Base-by-base conservation (phyloP, 2,888 invertebrate species). In the Electrophaes corylata region DNA sequence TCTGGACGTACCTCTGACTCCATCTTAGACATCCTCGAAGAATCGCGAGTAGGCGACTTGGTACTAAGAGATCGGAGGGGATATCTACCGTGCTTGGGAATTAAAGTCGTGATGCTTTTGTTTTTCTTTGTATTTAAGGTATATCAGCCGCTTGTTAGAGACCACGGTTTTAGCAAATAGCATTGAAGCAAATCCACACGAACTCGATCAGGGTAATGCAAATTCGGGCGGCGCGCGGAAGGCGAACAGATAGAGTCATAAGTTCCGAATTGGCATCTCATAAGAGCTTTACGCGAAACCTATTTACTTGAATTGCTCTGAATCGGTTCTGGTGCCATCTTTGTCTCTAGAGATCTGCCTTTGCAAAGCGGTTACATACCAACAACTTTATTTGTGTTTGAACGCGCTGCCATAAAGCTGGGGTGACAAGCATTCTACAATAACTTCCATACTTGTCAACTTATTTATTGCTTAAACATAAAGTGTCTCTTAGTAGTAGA, bases 191-290 rank as follows among this genome's bases (percentile, higher is more conserved):
- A 47, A 23, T 16, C 14, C 40, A 18, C 29, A 41, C 26, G 53
- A 49, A 31, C 29, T 20, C 26, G 31, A 44, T 50, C 35, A 29
- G 40, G 12, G 18, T 48, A 20, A 59, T 54, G 59, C 54, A 50
- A 59, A 59, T 46, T 44, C 39, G 40, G 5, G 14, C 40, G 19
- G n/a, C 35, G 23, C 35, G n/a, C 23, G 46, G 48, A 48, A 53
- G 14, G 12, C 43, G 49, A 49, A 40, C 54, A 16, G 58, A 59
- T 59, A 50, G 29, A 59, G 49, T 50, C 59, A 59, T 59, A 59
- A 59, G 59, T 49, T 57, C 20, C 16, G 35, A 50, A 54, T 54
- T 53, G 53, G 49, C 49, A 50, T 54, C 58, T 46, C 46, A 50
- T 54, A 50, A 58, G 54, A 45, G 44, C 19, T 56, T 56, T 45